A percentile compares a stretch with the other conserved stretches of the same genome.
These are phyloP conservation scores for Carollia perspicillata DNA, from an alignment of 2,113 vertebrate genomes.

Conservation along the genomic window DNA sequence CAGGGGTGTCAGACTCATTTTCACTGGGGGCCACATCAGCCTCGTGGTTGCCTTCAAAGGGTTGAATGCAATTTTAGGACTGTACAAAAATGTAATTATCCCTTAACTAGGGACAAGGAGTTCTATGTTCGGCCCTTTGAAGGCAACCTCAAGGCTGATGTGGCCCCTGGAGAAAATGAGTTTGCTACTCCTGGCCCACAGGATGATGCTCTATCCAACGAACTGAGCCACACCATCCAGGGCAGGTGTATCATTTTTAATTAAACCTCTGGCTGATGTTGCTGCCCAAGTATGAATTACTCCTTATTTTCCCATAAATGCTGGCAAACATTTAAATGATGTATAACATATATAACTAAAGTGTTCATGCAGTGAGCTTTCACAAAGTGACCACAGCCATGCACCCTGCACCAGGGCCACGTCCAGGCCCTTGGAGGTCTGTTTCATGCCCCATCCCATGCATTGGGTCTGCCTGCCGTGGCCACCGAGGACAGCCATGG, in stretches of 20 bases:
- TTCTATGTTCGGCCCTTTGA: too few relatives aligned
- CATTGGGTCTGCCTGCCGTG: rapidly evolving
- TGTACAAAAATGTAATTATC: too few relatives aligned
- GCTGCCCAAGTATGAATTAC: neutral
- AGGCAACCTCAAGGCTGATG: too few relatives aligned
- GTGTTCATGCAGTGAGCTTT: neutral
- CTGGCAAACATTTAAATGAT: neutral
- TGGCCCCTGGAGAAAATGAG: too few relatives aligned
- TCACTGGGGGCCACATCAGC: too few relatives aligned
- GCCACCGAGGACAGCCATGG: neutral
- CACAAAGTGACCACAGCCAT: neutral
- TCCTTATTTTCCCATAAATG: neutral
- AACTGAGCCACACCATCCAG: too few relatives aligned
- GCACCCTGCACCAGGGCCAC: neutral
- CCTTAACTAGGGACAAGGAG: too few relatives aligned
- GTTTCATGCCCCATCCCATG: neutral
- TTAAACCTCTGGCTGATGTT: neutral
- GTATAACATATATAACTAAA: neutral
- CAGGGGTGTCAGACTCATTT: too few relatives aligned
- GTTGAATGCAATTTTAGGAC: too few relatives aligned
- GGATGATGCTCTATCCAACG: too few relatives aligned
- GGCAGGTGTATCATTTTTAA: neutral
- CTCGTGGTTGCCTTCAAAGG: too few relatives aligned
- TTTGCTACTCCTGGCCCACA: too few relatives aligned
- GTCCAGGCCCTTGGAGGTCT: neutral